Evolutionary conservation across 2,888 invertebrate genomes (phyloP), one percentile per base, ranked within the genome.

Genomic region (Gisinianus flammeolus): DNA sequence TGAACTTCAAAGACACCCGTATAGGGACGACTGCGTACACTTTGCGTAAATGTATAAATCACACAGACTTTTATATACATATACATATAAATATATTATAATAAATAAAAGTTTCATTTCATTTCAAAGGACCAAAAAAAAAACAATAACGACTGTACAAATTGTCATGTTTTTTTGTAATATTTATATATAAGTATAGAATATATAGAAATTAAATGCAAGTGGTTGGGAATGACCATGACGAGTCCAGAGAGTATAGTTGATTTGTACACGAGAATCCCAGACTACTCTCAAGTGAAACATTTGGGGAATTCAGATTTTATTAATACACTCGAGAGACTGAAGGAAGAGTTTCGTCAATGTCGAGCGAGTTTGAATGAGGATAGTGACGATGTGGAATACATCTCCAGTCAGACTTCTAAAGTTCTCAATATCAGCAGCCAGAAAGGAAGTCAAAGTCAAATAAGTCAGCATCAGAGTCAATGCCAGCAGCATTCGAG

Each of bases 301-400:
- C 83, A 84, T 79, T 82, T 84, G 58, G 82, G 83, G 44, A 83
- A 83, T 66, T 83, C 84, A 16, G 84, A 84, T 22, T 84, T 84
- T 69, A 83, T 84, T 31, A 82, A 83, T 31, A 82, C 81, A 28
- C 62, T 84, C n/a, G 84, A 84, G 66, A 79, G 64, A 44, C 77
- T 84, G 1, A 84, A 84, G 68, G 84, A 83, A 72, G 84, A 84
- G 58, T 84, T 84, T 77, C 79, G 84, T 0, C 78, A 81, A 52
- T 82, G 82, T 76, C 76, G 84, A 68, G 79, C 83, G 19, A 79
- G 76, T 16, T 54, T 84, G 6, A 81, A 81, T 64, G 81, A 81
- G 30, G 80, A 79, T 22, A 79, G 79, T 54, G 79, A 79, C 67
- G 84, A 83, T 66, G 72, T 83, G 12, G 84, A 84, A 24, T 82